Base-by-base conservation (phyloP, 2,888 invertebrate species). In the Agonopterix alstromeriana region DNA sequence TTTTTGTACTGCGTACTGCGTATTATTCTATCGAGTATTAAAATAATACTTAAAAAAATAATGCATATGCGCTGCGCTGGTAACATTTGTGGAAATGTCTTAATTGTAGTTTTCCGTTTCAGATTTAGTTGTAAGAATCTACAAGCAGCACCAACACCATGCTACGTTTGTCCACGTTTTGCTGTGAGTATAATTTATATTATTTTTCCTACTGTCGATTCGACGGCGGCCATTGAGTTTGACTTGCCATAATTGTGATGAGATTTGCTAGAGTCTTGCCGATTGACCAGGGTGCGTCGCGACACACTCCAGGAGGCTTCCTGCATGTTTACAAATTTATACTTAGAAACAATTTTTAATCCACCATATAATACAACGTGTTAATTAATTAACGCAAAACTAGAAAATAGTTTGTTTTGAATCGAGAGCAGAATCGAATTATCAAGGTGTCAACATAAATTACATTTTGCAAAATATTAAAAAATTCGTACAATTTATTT, bases 101-200 rank as follows among this genome's bases (percentile, higher is more conserved):
- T 17, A 17, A 36, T 7, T 36, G 36, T 10, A 3, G 9, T 7
- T 48, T 55, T 55, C 64, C 57, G 69, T 86, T 63, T 49, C 85
- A 88, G 82, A 60, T 80, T 77, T 82, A 84, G 78, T 70, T 75
- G 77, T 74, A 63, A 69, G 67, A 46, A 52, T 54, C 52, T 48
- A 53, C 44, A 51, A 63, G 64, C 77, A 80, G 82, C 86, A 83
- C 82, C 87, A 71, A 79, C 82, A 78, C 47, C 73, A 89, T 89
- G 89, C 78, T 80, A 65, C 84, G 82, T 84, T 83, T 82, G 77
- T 81, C 82, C 72, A 80, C 78, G 67, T 84, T 85, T 76, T 82
- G 75, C 65, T 68, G 89, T 89, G 70, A 88, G 87, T 85, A 63
- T 27, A 11, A 3, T 8, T 5, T 36, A 11, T 42, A 42, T 41